Percentiles rank a stretch among this genome's conserved stretches.
Evolutionary conservation across 2,888 invertebrate genomes (phyloP).

Genomic region (Phrixothrix hirtus): DNA sequence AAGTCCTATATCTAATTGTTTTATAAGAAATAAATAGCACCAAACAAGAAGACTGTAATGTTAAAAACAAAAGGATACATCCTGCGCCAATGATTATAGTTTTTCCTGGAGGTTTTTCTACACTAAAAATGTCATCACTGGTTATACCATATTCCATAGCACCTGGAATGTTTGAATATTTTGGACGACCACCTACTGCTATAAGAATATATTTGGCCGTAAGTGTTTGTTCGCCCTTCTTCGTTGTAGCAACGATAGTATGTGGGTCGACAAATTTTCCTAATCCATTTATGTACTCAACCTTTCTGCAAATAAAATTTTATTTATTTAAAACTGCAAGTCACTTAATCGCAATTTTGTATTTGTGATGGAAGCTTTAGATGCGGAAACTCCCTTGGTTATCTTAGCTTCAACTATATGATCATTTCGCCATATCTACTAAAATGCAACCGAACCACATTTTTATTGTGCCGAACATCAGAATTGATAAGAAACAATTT

Average conservation of each 20-base stretch:
- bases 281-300: conserved; percentile 84
- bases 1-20: conserved; percentile 77
- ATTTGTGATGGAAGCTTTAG: too few relatives aligned
- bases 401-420: too few relatives aligned
- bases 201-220: conserved; percentile 79
- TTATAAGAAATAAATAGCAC: too few relatives aligned
- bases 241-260: conserved; percentile 73
- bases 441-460: too few relatives aligned
- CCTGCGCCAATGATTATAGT: conserved; percentile 89
- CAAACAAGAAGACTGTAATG: too few relatives aligned
- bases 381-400: too few relatives aligned
- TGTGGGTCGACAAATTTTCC: conserved; percentile 79
- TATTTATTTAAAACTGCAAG: too few relatives aligned
- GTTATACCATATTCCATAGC: conserved; percentile 83
- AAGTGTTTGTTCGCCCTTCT: conserved; percentile 73
- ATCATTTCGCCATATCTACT: too few relatives aligned
- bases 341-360: too few relatives aligned
- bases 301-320: too few relatives aligned
- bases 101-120: conserved; percentile 81
- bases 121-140: conserved; percentile 93
- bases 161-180: conserved; percentile 87
- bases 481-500: too few relatives aligned
- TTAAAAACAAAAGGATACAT: conserved; percentile 82
- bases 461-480: too few relatives aligned
- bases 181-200: conserved; percentile 91